These are phyloP conservation scores for Polymixis flavicincta DNA, from an alignment of 2,888 invertebrate species.

Conservation along the genomic window DNA sequence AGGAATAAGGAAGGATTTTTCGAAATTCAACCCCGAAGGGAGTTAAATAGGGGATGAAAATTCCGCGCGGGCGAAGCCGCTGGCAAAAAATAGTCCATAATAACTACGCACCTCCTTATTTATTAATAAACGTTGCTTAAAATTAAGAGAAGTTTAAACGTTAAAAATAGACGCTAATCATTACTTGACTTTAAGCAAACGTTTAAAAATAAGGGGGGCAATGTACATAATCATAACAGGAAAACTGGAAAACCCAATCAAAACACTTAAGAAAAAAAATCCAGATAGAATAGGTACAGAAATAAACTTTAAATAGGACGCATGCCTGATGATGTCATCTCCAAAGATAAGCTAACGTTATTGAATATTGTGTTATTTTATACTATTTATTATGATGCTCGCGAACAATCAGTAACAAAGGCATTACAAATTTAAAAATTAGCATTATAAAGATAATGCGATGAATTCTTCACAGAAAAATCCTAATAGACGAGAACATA, in stretches of 20 bases:
- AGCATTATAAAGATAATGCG: neutral
- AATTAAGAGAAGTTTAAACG: too few species aligned
- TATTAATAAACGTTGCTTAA: too few species aligned
- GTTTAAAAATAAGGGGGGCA: too few species aligned
- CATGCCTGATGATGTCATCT: slow-evolving; percentile 32
- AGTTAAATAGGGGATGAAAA: too few species aligned
- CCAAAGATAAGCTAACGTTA: slow-evolving; percentile 23
- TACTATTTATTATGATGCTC: neutral
- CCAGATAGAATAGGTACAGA: slow-evolving; percentile 5
- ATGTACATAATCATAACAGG: slow-evolving; percentile 2
- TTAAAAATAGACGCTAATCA: too few species aligned
- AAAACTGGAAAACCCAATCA: slow-evolving; percentile 38
- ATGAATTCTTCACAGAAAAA: neutral
- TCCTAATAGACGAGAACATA: neutral
- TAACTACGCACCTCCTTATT: neutral
- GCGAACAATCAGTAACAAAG: neutral
- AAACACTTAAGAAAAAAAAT: slow-evolving; percentile 14
- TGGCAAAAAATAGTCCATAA: too few species aligned
- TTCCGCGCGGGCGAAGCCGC: too few species aligned
- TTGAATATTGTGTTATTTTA: slow-evolving; percentile 20
- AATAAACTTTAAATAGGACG: slow-evolving; percentile 20
- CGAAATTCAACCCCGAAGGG: too few species aligned
- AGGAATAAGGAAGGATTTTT: too few species aligned
- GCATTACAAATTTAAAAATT: neutral
- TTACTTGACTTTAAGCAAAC: too few species aligned